Percentiles rank a stretch among this genome's conserved stretches.
Evolutionary conservation across 2,888 invertebrate species (phyloP).

Genomic region (Ramazzottius varieornatus): DNA sequence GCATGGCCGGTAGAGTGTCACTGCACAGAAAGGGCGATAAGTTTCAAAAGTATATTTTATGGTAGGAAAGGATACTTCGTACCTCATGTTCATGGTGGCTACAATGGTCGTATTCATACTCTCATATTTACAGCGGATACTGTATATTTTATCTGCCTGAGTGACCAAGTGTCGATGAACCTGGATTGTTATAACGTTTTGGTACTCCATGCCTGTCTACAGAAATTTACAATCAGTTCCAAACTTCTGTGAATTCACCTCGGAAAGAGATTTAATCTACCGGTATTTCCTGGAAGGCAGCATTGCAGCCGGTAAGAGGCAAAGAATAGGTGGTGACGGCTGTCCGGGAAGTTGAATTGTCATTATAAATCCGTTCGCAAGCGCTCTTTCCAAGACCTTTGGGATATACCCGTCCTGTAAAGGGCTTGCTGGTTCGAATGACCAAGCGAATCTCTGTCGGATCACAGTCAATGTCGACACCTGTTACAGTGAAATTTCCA

Average conservation of each 20-base stretch:
- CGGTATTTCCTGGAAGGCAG: background rate
- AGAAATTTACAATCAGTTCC: background rate
- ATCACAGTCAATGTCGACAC: background rate
- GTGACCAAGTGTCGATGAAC: background rate
- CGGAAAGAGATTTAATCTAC: background rate
- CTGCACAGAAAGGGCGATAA: background rate
- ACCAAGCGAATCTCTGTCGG: background rate
- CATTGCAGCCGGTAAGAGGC: background rate
- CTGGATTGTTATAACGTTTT: background rate
- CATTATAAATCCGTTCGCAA: background rate
- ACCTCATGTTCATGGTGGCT: background rate
- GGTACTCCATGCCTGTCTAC: conserved; percentile 1
- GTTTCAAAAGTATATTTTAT: background rate
- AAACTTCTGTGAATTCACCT: too few relatives aligned
- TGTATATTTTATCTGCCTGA: background rate
- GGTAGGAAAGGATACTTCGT: background rate
- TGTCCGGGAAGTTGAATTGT: background rate
- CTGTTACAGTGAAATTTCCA: too few relatives aligned
- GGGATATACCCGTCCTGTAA: background rate
- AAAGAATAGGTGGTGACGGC: background rate
- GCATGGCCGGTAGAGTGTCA: background rate
- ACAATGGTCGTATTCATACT: background rate
- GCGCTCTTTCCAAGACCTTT: background rate
- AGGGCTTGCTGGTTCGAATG: background rate
- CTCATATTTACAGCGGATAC: background rate